phyloP scores from a whole-genome alignment of 2,888 invertebrate species.

The Watsonalla binaria region DNA sequence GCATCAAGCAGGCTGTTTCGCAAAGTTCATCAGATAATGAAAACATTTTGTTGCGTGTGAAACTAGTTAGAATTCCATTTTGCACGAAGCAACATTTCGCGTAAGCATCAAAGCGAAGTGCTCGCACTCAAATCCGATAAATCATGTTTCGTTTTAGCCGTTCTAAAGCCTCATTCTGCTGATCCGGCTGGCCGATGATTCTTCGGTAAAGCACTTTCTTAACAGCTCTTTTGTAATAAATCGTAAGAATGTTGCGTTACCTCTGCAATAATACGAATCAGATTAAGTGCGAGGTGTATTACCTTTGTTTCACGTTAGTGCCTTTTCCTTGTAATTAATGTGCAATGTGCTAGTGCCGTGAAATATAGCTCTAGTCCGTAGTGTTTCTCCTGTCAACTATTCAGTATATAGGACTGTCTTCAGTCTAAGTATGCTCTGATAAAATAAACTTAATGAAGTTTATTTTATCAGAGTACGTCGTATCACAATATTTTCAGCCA shows the following conservation, averaged over 20 bases:
- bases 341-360: conserved; percentile 27
- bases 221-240: conserved; percentile 72
- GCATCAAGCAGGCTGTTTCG: conserved; percentile 35
- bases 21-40: conserved; percentile 75
- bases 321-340: conserved; percentile 56
- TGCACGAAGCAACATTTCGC: conserved; percentile 63
- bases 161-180: conserved; percentile 62
- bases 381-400: not conserved
- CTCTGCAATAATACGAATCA: conserved; percentile 68
- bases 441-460: too few relatives aligned
- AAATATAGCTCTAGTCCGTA: not conserved
- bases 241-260: conserved; percentile 62
- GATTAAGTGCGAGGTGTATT: conserved; percentile 60
- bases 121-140: conserved; percentile 51
- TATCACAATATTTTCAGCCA: not conserved
- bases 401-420: too few relatives aligned
- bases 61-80: conserved; percentile 69
- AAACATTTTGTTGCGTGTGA: conserved; percentile 77
- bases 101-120: conserved; percentile 61
- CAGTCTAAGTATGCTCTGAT: too few relatives aligned
- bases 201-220: conserved; percentile 44
- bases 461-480: too few relatives aligned
- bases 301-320: conserved; percentile 38
- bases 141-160: conserved; percentile 50
- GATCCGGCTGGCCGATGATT: conserved; percentile 58